Percentiles rank a stretch among this genome's conserved stretches.
Evolutionary conservation across 2,888 invertebrate species (phyloP).

Genomic region (Chalcosyrphus nemorum): DNA sequence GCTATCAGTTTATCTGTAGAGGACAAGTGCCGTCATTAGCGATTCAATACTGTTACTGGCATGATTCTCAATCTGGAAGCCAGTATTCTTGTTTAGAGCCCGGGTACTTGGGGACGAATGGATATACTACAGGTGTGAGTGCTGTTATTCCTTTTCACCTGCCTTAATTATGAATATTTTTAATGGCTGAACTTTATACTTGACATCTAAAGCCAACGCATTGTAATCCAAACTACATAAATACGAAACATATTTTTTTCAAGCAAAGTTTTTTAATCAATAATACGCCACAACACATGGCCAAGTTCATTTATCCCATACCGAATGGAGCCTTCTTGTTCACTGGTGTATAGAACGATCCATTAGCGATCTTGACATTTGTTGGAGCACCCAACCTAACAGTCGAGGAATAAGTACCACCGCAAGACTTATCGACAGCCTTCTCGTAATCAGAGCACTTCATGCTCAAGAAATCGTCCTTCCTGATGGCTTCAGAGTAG

Average conservation of each 20-base stretch:
- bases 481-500: constrained; percentile 81
- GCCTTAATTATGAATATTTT: no score
- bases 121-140: no score
- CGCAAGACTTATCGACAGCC: constrained; percentile 76
- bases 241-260: neutral
- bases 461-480: constrained; percentile 77
- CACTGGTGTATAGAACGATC: constrained; percentile 79
- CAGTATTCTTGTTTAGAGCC: no score
- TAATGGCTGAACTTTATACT: no score
- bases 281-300: neutral
- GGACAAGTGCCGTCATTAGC: no score
- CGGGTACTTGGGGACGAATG: no score
- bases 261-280: neutral
- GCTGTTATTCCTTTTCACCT: no score
- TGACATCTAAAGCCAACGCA: no score
- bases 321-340: constrained; percentile 77
- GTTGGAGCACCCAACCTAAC: constrained; percentile 76
- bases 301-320: constrained; percentile 48
- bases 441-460: constrained; percentile 75
- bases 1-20: no score
- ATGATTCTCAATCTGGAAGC: no score
- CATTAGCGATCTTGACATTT: constrained; percentile 75
- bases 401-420: constrained; percentile 72
- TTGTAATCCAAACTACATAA: no score
- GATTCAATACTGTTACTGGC: no score